These are phyloP conservation scores for Drosophila bifasciata DNA, from an alignment of 1,140 invertebrate species.

Conservation along the genomic window DNA sequence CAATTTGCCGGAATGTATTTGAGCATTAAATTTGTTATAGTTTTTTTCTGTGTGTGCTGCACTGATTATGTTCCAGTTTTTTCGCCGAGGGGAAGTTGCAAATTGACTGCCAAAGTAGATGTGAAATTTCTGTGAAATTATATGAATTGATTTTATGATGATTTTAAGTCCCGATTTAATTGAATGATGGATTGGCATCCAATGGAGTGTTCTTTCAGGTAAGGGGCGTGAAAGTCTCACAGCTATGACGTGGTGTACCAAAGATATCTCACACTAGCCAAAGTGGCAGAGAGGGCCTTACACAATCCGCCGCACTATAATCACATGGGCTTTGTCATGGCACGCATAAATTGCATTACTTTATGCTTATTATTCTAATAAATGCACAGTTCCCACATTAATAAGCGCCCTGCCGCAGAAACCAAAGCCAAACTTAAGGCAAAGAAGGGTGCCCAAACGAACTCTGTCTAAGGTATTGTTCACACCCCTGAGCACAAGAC, in stretches of 20 bases:
- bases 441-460: constrained; percentile 47
- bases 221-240: constrained; percentile 1
- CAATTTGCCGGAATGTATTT: constrained; percentile 60
- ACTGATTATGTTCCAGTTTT: constrained; percentile 13
- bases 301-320: constrained; percentile 41
- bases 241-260: neutral
- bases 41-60: no score
- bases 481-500: constrained; percentile 69
- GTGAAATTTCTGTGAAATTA: constrained; percentile 22
- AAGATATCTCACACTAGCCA: constrained; percentile 26
- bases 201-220: constrained; percentile 21
- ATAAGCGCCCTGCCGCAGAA: constrained; percentile 56
- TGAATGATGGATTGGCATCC: neutral
- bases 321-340: constrained; percentile 61
- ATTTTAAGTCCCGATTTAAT: constrained; percentile 2
- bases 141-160: neutral
- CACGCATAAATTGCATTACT: constrained; percentile 73
- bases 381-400: constrained; percentile 74
- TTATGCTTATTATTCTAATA: constrained; percentile 78
- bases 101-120: constrained; percentile 33
- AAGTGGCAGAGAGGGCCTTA: constrained; percentile 16
- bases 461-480: constrained; percentile 61
- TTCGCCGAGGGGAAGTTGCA: constrained; percentile 18
- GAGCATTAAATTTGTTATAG: constrained; percentile 53
- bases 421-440: constrained; percentile 33